Evolutionary conservation across 2,797 vertebrate genomes (phyloP).

Genomic region (Helostoma temminkii): DNA sequence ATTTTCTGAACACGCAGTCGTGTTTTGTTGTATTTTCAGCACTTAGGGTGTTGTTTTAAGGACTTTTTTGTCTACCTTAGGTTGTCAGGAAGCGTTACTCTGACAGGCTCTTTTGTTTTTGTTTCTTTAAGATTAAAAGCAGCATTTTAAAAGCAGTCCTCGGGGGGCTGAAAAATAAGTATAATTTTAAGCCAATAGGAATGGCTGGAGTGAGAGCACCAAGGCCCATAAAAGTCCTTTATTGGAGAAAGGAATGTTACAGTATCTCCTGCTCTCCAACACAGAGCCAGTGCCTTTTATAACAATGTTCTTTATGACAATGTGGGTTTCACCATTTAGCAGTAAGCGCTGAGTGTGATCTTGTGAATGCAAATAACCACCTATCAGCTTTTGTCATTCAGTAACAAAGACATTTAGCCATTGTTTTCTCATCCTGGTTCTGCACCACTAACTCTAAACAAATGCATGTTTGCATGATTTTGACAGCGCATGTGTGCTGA

Average conservation of each 20-base stretch:
- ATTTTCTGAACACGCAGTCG: constrained; percentile 18
- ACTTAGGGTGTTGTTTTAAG: constrained; percentile 70
- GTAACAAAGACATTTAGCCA: constrained; percentile 73
- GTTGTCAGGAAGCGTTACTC: constrained; percentile 79
- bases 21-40: constrained; percentile 39
- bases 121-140: constrained; percentile 76
- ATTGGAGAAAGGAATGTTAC: constrained; percentile 73
- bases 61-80: constrained; percentile 63
- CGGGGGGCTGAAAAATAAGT: constrained; percentile 70
- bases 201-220: constrained; percentile 44
- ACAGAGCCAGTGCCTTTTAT: constrained; percentile 59
- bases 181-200: constrained; percentile 69
- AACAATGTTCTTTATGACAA: constrained; percentile 66
- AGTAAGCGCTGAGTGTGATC: constrained; percentile 69
- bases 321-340: constrained; percentile 62
- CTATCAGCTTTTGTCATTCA: constrained; percentile 73
- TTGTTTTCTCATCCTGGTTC: constrained; percentile 72
- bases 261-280: constrained; percentile 65
- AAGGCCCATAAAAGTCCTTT: constrained; percentile 76
- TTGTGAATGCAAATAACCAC: constrained; percentile 76
- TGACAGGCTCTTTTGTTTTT: constrained; percentile 77
- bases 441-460: constrained; percentile 72
- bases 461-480: constrained; percentile 66
- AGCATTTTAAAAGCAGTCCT: constrained; percentile 71
- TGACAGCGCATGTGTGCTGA: constrained; percentile 44